Evolutionary conservation across 2,113 vertebrate species (phyloP), one percentile per base, ranked within the genome.

Genomic region (Condylura cristata): DNA sequence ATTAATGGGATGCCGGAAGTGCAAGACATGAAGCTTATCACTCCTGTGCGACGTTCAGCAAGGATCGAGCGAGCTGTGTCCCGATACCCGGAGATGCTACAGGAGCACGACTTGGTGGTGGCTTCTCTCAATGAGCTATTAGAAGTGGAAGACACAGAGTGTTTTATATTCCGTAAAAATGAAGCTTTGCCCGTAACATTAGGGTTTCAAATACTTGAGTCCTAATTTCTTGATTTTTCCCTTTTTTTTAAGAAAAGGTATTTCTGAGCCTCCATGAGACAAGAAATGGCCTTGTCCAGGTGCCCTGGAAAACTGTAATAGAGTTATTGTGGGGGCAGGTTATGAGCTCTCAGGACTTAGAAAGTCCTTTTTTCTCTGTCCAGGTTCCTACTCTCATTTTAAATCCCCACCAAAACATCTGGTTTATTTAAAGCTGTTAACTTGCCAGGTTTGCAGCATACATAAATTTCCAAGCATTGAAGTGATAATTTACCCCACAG

Each of bases 61-160:
- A 95, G 98, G 46, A 98, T 98, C 0, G 97, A 98, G 78, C 39
- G 22, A 0, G 95, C 37, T 0, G 10, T 32, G 17, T 86, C 96
- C 26, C 6, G 0, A 60, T 98, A 98, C 93, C 98, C 98, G 0
- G 88, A 91, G 32, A 96, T 97, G 97, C 96, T 99, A 20, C 97
- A 95, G 95, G 98, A 98, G 6, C 98, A 98, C 0, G 96, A 98
- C 18, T 46, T 96, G 0, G 97, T 98, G 1, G 98, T 98, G 89
- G 94, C 98, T 0, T 98, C 98, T 48, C 98, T 98, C 5, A 78
- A 94, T 0, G 98, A 98, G 44, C 95, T 98, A 1, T 28, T 98
- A 58, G 96, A 94, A 32, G 60, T 94, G 1, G 97, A 98, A 6
- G 95, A 97, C 12, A 96, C 93, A 0, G 95, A 97, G 8, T 95